These are phyloP conservation scores for Sebastolobus alascanus DNA, from an alignment of 2,797 vertebrate species.

Conservation along the genomic window DNA sequence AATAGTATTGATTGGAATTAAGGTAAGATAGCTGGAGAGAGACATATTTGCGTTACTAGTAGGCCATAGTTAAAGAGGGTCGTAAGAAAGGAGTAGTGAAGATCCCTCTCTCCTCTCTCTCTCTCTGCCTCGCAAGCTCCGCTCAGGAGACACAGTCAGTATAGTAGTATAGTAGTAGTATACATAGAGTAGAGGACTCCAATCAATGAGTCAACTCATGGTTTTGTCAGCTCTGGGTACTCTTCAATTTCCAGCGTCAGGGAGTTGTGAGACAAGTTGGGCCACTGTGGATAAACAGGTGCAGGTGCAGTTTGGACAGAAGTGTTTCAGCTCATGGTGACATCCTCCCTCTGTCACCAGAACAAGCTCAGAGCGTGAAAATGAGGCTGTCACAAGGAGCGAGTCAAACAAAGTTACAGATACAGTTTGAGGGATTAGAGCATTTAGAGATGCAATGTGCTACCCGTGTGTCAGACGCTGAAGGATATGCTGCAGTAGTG, in stretches of 20 bases:
- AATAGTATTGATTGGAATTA: too few species aligned
- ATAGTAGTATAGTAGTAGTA: too few species aligned
- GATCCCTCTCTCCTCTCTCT: too few species aligned
- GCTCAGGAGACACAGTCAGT: too few species aligned
- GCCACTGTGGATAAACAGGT: not conserved
- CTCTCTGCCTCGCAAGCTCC: too few species aligned
- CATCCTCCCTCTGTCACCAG: slow-evolving; percentile 5
- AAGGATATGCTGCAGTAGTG: slow-evolving; percentile 1
- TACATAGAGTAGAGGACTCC: too few species aligned
- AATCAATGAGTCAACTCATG: too few species aligned
- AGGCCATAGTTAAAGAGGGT: too few species aligned
- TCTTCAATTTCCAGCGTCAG: not conserved
- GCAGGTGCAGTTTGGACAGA: not conserved
- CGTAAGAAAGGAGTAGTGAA: too few species aligned
- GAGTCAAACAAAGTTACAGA: slow-evolving; percentile 22
- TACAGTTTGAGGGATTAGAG: slow-evolving; percentile 17
- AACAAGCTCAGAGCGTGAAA: slow-evolving; percentile 10
- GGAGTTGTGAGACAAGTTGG: not conserved
- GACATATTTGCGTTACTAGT: too few species aligned
- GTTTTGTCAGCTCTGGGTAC: not conserved
- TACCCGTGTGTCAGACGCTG: slow-evolving; percentile 12
- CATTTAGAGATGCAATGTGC: slow-evolving; percentile 25
- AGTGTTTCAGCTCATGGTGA: not conserved
- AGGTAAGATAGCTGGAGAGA: too few species aligned
- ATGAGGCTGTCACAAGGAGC: slow-evolving; percentile 10